Evolutionary conservation across 2,797 vertebrate species (phyloP).

Genomic region (Poecilia gillii): DNA sequence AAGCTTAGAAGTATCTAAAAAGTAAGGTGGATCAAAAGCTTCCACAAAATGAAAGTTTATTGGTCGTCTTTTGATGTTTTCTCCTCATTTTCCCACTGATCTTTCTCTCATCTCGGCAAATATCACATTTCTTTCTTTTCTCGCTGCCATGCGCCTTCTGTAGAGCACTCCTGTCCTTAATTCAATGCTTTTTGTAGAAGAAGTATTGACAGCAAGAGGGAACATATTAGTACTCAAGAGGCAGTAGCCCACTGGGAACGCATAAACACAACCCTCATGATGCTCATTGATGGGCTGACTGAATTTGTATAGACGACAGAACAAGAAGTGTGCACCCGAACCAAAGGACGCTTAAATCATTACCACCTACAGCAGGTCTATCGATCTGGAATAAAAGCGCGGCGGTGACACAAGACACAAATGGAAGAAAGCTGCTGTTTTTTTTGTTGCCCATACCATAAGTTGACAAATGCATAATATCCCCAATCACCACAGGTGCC

Average conservation of each 20-base stretch:
- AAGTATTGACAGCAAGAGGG: conserved; percentile 53
- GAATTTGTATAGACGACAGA: conserved; percentile 61
- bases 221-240: conserved; percentile 61
- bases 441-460: conserved; percentile 36
- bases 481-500: conserved; percentile 32
- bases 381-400: conserved; percentile 52
- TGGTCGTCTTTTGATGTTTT: conserved; percentile 15
- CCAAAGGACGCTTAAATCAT: conserved; percentile 56
- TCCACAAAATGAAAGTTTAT: not conserved
- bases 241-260: conserved; percentile 53
- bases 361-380: conserved; percentile 56
- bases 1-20: conserved; percentile 11
- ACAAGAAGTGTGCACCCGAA: conserved; percentile 61
- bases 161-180: conserved; percentile 18
- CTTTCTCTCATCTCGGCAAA: conserved; percentile 27
- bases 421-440: conserved; percentile 37
- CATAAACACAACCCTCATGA: conserved; percentile 63
- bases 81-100: conserved; percentile 25
- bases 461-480: conserved; percentile 34
- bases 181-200: conserved; percentile 49
- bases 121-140: conserved; percentile 26
- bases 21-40: conserved; percentile 17
- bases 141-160: conserved; percentile 9
- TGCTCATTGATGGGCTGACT: conserved; percentile 59
- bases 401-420: not conserved